Conservation (phyloP, 2,797 vertebrate genomes). For the Ciconia nigra region DNA sequence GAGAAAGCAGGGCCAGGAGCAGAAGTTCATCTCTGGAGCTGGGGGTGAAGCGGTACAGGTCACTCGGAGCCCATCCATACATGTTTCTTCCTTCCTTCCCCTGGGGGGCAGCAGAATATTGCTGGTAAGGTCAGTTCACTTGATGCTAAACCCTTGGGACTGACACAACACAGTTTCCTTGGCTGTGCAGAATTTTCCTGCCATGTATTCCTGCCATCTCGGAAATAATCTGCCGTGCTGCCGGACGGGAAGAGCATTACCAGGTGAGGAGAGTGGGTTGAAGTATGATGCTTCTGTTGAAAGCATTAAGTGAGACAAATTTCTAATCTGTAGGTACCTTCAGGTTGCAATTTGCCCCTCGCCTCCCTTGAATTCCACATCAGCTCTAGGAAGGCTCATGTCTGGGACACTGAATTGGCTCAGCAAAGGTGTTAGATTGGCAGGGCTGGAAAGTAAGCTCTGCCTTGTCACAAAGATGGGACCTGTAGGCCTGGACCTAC, state of each 20-base stretch:
- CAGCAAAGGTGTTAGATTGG: background rate
- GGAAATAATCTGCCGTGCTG: background rate
- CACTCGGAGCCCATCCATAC: background rate
- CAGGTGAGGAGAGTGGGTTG: background rate
- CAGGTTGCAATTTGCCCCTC: background rate
- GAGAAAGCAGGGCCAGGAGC: background rate
- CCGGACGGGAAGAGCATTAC: background rate
- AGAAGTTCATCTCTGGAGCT: background rate
- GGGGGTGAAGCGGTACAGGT: background rate
- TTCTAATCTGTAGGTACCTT: background rate
- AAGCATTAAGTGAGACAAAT: background rate
- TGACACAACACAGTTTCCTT: background rate
- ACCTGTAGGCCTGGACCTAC: background rate
- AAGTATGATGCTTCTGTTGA: background rate
- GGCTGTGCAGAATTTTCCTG: background rate
- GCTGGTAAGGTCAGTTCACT: conserved; percentile 31
- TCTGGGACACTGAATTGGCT: background rate
- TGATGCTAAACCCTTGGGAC: background rate
- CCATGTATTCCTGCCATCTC: background rate
- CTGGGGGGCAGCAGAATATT: conserved; percentile 69
- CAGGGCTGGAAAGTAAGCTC: background rate
- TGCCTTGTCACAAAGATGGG: background rate
- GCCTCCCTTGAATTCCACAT: background rate
- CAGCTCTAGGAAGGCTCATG: background rate
- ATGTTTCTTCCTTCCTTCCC: conserved; percentile 53